Base-by-base conservation (phyloP, 35 echinoderm and acorn worm species). In the Apostichopus parvimensis region DNA sequence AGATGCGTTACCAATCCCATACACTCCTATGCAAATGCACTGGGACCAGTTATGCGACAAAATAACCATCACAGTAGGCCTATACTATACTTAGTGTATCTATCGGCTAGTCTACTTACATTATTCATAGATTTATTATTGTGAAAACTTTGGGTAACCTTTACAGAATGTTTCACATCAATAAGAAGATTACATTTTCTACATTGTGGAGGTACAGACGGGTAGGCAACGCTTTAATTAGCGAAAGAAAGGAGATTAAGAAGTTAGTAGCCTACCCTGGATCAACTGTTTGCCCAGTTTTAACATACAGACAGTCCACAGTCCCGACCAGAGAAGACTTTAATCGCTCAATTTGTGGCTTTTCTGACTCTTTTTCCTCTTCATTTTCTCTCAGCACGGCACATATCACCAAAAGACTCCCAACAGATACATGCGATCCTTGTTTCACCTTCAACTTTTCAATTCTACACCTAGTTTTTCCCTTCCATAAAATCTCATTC, bases 321-420 rank as follows among this genome's bases (percentile, higher is more conserved):
- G 88, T 90, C 18, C 88, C 88, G 72, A 90, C 88, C 25, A 90
- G 45, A 17, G 66, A 73, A 6, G 88, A 90, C 53, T 90, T 90
- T 53, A 90, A 77, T 8, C 88, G 70, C 14, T 91, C 89, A 53
- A 79, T 57, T 77, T 91, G 45, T 53, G 52, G 17, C 6, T 24
- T 53, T 28, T 24, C 56, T 73, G 66, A 12, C 18, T 8, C 28
- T 73, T 56, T 17, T 18, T 52, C 56, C 7, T 17, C 68, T 3
- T 78, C 68, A 78, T 15, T 52, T 90, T 90, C 45, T 53, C 56
- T 28, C n/a, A 90, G 26, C 11, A 90, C 12, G 7, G 9, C 45
- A 78, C 66, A 73, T 54, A 78, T 57, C 9, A 90, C 73, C 77
- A 90, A 52, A 53, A 90, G 88, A 56, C 68, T 90, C 9, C 88